Evolutionary conservation across 1,140 invertebrate genomes (phyloP).

Genomic region (Lerema accius): DNA sequence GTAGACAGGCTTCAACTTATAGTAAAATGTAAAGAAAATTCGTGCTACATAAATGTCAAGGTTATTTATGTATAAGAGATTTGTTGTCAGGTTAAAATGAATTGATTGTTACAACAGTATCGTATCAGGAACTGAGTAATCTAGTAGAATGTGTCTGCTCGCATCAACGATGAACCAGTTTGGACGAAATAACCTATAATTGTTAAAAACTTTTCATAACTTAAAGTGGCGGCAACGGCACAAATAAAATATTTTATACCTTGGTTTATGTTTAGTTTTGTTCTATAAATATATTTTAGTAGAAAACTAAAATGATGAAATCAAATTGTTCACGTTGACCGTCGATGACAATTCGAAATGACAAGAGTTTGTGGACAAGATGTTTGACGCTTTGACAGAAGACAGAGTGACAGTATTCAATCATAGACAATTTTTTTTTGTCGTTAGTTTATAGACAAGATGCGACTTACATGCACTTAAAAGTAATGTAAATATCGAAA

Average conservation of each 20-base stretch:
- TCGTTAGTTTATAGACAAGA: no score
- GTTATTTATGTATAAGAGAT: background rate
- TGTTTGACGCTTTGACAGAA: slow-evolving; percentile 12
- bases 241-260: slow-evolving; percentile 17
- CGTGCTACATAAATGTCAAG: background rate
- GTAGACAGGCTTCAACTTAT: background rate
- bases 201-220: slow-evolving; percentile 1
- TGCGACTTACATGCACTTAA: no score
- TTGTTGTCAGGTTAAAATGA: background rate
- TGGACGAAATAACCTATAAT: slow-evolving; percentile 15
- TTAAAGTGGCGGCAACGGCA: background rate
- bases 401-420: background rate
- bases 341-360: slow-evolving; percentile 12
- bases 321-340: slow-evolving; percentile 66
- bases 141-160: background rate
- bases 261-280: slow-evolving; percentile 30
- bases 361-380: no score
- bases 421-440: background rate
- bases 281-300: slow-evolving; percentile 20
- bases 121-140: background rate
- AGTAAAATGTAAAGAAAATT: background rate
- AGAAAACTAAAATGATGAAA: slow-evolving; percentile 54
- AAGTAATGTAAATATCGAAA: no score
- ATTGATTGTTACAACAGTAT: background rate
- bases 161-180: background rate